Evolutionary conservation across 2,113 vertebrate genomes (phyloP), one percentile per base, ranked within the genome.

Genomic region (Bufo gargarizans): DNA sequence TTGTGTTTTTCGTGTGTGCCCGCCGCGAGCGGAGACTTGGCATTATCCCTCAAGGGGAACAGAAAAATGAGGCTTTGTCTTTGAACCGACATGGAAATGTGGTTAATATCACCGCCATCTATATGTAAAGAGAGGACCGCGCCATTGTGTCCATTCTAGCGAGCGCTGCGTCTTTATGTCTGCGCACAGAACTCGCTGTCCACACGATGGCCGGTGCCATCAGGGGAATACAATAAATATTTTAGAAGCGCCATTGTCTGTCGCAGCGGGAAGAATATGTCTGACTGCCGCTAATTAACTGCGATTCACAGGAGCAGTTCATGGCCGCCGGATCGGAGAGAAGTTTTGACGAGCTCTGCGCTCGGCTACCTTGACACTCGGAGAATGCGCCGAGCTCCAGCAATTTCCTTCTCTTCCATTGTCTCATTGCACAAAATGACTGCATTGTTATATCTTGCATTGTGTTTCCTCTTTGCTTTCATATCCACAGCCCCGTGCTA

Each of bases 221-320:
- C n/a, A 0, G 61, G 49, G 22, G 47, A 45, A 7, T 19, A 0
- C 3, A 67, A 87, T 80, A 69, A 87, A 87, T 55, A 80, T 87
- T 69, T 86, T 80, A 87, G 58, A 56, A 80, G 61, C 49, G 2
- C 61, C 13, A 85, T 85, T 85, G 58, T 87, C 22, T 49, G 55
- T 10, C 3, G 69, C 71, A 4, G 76, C 16, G 20, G 50, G 67
- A 20, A 65, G 6, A 61, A 67, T 83, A 65, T 19, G 22, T 82
- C 59, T 43, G 14, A 82, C n/a, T 33, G 53, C 4, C 16, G 49
- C 14, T 61, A 61, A 49, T 80, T 53, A 56, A 5, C 13, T 19
- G 20, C 22, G 50, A 69, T 69, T 69, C 20, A 13, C 78, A 33
- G 3, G 47, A 55, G 20, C 17, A 17, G 76, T 87, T 79, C 63